phyloP scores from a whole-genome alignment of 1,140 invertebrate genomes.

The Delia radicum region DNA sequence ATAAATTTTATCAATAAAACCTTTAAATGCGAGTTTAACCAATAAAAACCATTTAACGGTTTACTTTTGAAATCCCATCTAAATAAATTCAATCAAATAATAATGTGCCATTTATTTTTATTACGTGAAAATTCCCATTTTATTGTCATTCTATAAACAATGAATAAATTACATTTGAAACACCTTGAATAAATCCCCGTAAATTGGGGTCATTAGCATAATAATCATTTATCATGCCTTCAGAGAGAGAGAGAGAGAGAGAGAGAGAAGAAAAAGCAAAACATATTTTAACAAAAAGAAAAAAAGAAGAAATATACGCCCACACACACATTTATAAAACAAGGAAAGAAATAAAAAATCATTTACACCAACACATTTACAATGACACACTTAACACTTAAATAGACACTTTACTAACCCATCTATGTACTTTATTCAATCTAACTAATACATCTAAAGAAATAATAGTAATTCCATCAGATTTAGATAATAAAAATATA shows the following conservation, averaged over 20 bases:
- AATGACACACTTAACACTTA: background rate
- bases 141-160: background rate
- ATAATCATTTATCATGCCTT: background rate
- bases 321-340: background rate
- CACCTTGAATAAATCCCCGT: background rate
- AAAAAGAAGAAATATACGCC: background rate
- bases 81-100: background rate
- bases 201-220: background rate
- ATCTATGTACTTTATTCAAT: background rate
- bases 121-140: background rate
- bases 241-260: too few species aligned
- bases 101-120: background rate
- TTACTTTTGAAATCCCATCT: too few species aligned
- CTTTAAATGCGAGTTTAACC: too few species aligned
- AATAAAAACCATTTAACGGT: too few species aligned
- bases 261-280: background rate
- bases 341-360: background rate
- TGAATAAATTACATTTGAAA: background rate
- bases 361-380: background rate
- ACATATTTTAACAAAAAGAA: background rate
- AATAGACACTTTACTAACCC: background rate
- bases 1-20: too few species aligned
- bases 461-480: background rate
- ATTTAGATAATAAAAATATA: background rate
- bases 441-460: background rate